Evolutionary conservation across 1,140 invertebrate genomes (phyloP).

Genomic region (Apis dorsata): DNA sequence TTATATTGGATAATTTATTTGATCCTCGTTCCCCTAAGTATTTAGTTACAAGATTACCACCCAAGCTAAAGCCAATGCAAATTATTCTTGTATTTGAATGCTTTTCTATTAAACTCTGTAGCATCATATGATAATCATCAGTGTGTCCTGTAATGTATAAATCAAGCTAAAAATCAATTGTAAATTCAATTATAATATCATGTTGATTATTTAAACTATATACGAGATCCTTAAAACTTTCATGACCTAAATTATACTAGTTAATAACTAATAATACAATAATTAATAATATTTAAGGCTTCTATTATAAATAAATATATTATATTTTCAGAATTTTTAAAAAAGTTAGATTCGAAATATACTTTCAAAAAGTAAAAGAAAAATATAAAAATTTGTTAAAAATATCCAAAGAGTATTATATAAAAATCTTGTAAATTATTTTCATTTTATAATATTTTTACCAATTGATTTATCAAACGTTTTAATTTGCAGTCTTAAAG

Average conservation of each 20-base stretch:
- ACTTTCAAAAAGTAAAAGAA: neutral
- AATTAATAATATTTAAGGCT: no score
- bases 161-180: neutral
- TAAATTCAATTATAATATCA: conserved; percentile 16
- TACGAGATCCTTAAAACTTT: neutral
- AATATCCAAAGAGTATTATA: neutral
- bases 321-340: neutral
- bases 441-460: neutral
- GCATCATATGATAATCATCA: conserved; percentile 91
- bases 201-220: neutral
- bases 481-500: no score
- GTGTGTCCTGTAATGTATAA: conserved; percentile 85
- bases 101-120: conserved; percentile 85
- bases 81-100: conserved; percentile 89
- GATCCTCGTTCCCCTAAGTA: conserved; percentile 89
- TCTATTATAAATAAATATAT: no score
- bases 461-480: neutral
- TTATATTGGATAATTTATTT: conserved; percentile 85
- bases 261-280: neutral
- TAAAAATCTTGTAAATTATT: neutral
- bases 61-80: conserved; percentile 93
- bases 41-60: conserved; percentile 93
- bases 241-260: neutral
- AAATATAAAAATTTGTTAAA: neutral
- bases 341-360: neutral